phyloP scores from a whole-genome alignment of 2,888 invertebrate genomes.

The Pogonocherus hispidulus region DNA sequence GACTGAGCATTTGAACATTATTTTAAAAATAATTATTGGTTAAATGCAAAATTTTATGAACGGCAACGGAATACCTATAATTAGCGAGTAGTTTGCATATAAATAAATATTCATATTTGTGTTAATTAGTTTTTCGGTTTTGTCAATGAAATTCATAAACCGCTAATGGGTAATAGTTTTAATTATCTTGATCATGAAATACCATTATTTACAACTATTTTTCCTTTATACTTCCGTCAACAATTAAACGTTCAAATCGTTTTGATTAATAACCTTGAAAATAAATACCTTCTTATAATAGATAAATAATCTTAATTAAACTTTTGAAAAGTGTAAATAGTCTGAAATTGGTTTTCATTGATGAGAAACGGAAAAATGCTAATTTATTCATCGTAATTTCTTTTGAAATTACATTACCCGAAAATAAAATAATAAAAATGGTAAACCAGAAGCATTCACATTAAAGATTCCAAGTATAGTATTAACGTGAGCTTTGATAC shows the following conservation, averaged over 20 bases:
- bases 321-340: neutral
- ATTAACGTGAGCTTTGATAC: too few species aligned
- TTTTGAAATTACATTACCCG: too few species aligned
- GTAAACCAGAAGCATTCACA: too few species aligned
- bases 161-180: neutral
- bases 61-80: too few species aligned
- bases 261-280: neutral
- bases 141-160: neutral
- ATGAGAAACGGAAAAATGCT: too few species aligned
- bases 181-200: neutral
- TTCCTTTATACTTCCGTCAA: conserved; percentile 1
- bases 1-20: too few species aligned
- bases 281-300: conserved; percentile 2
- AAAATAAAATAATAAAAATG: too few species aligned
- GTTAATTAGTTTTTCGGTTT: neutral
- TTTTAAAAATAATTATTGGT: too few species aligned
- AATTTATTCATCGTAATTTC: too few species aligned
- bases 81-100: too few species aligned
- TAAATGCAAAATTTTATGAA: too few species aligned
- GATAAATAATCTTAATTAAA: neutral
- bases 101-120: neutral
- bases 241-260: conserved; percentile 3
- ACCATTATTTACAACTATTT: neutral
- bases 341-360: neutral
- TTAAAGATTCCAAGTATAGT: too few species aligned